A percentile compares a stretch with the other conserved stretches of the same genome.
phyloP scores from a whole-genome alignment of 2,888 invertebrate genomes.

The Athalia rosae region DNA sequence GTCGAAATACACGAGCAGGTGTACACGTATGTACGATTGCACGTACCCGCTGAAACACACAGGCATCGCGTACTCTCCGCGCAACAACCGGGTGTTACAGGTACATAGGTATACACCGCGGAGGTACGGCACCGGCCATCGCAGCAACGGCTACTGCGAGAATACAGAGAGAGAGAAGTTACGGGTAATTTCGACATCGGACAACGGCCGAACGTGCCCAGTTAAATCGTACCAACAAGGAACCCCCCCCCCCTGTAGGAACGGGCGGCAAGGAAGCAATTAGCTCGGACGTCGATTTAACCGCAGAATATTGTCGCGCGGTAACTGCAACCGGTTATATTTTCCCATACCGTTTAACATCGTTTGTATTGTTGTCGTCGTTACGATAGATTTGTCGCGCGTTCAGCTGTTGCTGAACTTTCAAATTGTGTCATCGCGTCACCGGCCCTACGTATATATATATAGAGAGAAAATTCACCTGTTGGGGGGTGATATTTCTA shows the following conservation, averaged over 20 bases:
- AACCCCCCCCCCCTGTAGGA: constrained; percentile 1
- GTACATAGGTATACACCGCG: not conserved
- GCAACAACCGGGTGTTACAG: not conserved
- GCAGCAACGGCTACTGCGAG: constrained; percentile 27
- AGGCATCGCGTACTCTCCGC: constrained; percentile 4
- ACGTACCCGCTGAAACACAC: no score
- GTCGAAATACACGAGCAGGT: not conserved
- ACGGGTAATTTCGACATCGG: constrained; percentile 13
- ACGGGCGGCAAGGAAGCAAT: not conserved
- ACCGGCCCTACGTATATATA: no score
- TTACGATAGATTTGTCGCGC: no score
- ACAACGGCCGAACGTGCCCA: constrained; percentile 19
- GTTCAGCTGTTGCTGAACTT: no score
- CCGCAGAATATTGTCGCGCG: no score
- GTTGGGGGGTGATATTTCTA: no score
- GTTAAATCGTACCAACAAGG: constrained; percentile 13
- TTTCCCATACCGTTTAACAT: no score
- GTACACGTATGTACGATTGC: constrained; percentile 1
- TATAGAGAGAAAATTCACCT: no score
- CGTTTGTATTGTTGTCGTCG: no score
- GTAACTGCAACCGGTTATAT: no score
- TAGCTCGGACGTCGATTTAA: no score
- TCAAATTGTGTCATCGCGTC: no score
- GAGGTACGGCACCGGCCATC: constrained; percentile 23
- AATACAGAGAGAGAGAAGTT: constrained; percentile 2